Evolutionary conservation across 2,888 invertebrate genomes (phyloP).

Genomic region (Anticlea derivata): DNA sequence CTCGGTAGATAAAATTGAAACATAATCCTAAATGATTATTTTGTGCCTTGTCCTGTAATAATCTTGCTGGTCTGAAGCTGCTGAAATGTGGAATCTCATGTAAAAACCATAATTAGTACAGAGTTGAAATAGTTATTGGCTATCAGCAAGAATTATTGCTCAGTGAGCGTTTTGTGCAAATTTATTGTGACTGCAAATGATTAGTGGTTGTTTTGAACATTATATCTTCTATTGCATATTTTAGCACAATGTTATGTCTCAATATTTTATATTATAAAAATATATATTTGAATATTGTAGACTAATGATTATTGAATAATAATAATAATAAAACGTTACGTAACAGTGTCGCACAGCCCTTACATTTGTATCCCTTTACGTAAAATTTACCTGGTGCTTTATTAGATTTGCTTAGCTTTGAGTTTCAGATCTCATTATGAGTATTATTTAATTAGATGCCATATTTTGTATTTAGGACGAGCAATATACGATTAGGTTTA

Average conservation of each 20-base stretch:
- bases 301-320: constrained; percentile 35
- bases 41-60: constrained; percentile 75
- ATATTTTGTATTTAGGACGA: constrained; percentile 69
- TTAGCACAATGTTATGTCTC: constrained; percentile 80
- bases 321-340: constrained; percentile 1
- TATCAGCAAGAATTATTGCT: constrained; percentile 54
- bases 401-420: constrained; percentile 64
- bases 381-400: constrained; percentile 66
- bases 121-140: constrained; percentile 38
- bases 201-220: constrained; percentile 72
- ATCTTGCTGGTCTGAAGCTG: constrained; percentile 49
- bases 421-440: constrained; percentile 80
- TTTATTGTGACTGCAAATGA: constrained; percentile 72
- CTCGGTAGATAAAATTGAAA: constrained; percentile 19
- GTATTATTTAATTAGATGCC: constrained; percentile 83
- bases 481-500: constrained; percentile 67
- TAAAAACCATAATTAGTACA: constrained; percentile 34
- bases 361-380: constrained; percentile 31
- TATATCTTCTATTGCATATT: constrained; percentile 70
- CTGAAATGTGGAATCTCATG: constrained; percentile 39
- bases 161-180: constrained; percentile 73
- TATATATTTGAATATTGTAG: constrained; percentile 61
- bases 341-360: constrained; percentile 20
- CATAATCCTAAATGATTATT: constrained; percentile 47
- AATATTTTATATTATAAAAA: constrained; percentile 78